Percentiles rank a stretch among this genome's conserved stretches.
Evolutionary conservation across 2,113 vertebrate genomes (phyloP).

Genomic region (Eretmochelys imbricata): DNA sequence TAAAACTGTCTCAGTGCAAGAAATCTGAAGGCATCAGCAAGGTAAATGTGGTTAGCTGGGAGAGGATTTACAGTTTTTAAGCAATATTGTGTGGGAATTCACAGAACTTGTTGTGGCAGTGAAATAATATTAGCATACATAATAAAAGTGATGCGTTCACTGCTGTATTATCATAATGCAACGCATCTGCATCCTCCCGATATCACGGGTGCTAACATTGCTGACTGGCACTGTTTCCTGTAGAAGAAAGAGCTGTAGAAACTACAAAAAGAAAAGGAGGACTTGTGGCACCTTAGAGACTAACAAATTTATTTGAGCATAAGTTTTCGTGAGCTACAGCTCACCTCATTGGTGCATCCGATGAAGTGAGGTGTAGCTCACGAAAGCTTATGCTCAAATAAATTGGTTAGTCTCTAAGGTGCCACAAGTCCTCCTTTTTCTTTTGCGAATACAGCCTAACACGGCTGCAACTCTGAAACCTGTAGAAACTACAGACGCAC

Average conservation of each 20-base stretch:
- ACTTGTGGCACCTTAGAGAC: too few relatives aligned
- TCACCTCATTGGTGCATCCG: too few relatives aligned
- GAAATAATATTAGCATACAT: neutral
- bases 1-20: neutral
- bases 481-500: neutral
- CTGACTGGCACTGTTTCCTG: neutral
- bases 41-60: conserved; percentile 29
- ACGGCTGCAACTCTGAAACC: too few relatives aligned
- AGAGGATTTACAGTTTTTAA: conserved; percentile 31
- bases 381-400: too few relatives aligned
- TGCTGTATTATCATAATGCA: conserved; percentile 6
- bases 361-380: too few relatives aligned
- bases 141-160: conserved; percentile 17
- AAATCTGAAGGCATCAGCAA: conserved; percentile 21
- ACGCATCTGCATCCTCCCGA: neutral
- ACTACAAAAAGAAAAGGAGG: too few relatives aligned
- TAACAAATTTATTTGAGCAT: too few relatives aligned
- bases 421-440: too few relatives aligned
- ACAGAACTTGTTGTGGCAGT: conserved; percentile 6
- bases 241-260: neutral
- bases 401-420: too few relatives aligned
- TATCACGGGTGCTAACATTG: neutral
- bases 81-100: conserved; percentile 3
- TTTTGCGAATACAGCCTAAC: too few relatives aligned
- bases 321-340: too few relatives aligned